Percentiles rank a stretch among this genome's conserved stretches.
phyloP scores from a whole-genome alignment of 1,140 invertebrate genomes.

The Pseudomyrmex pallidus region DNA sequence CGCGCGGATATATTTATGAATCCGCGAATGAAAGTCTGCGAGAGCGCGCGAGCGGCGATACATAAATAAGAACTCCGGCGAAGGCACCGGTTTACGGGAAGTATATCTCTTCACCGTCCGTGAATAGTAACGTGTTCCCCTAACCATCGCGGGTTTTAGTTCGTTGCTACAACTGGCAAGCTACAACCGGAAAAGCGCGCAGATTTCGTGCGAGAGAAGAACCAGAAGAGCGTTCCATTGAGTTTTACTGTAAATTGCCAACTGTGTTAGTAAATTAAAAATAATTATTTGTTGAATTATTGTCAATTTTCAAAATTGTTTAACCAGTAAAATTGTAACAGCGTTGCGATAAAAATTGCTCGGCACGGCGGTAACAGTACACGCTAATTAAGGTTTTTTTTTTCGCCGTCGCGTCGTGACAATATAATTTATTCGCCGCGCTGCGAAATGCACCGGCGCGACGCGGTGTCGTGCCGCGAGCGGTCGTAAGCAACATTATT shows the following conservation, averaged over 20 bases:
- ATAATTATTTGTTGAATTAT: not conserved
- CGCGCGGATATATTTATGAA: constrained; percentile 66
- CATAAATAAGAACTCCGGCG: constrained; percentile 36
- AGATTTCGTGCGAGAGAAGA: not conserved
- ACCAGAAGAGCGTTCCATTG: not conserved
- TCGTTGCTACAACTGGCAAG: not conserved
- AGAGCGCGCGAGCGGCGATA: not conserved
- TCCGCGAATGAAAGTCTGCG: constrained; percentile 36
- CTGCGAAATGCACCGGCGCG: constrained; percentile 29
- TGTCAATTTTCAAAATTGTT: too few relatives aligned
- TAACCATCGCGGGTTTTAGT: not conserved
- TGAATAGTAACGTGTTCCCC: not conserved
- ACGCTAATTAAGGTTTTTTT: constrained; percentile 11
- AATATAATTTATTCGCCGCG: constrained; percentile 44
- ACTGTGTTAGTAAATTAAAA: constrained; percentile 3
- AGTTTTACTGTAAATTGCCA: not conserved
- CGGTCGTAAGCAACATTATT: constrained; percentile 51
- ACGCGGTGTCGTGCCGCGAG: constrained; percentile 47
- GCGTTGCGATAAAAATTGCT: not conserved
- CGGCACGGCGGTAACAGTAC: constrained; percentile 29
- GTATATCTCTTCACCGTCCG: constrained; percentile 3
- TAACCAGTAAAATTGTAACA: not conserved
- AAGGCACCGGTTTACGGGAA: not conserved
- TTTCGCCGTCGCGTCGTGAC: not conserved
- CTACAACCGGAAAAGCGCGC: not conserved